Evolutionary conservation across 2,113 vertebrate species (phyloP), one percentile per base, ranked within the genome.

Genomic region (Tychaedon coryphoeus): DNA sequence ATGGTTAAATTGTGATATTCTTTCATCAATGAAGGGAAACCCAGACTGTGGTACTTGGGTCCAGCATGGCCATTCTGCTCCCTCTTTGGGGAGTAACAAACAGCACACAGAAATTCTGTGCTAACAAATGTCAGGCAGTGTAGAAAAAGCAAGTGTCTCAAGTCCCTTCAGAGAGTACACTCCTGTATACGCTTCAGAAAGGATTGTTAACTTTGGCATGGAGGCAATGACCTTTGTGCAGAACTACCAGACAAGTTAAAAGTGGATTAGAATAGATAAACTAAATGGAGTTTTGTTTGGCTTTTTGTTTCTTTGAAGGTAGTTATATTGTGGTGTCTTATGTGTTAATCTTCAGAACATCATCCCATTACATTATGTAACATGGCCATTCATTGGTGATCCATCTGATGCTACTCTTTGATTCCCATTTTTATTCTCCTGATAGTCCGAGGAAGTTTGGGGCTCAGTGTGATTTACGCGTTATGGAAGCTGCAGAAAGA

Each of bases 401-500:
- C 71, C 7, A 0, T 72, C 51, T 64, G 25, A 62, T 42, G 48
- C 1, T 56, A 31, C 15, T 87, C 42, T 77, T 48, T 66, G 48
- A 43, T 80, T 95, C 22, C 15, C 12, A 6, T 66, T 94, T 80
- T 85, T 84, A 31, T 71, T 97, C 50, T 96, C 83, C 22, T 56
- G 40, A 50, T 94, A 99, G 99, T 99, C 50, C 97, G 99, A 92
- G 99, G 98, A 7, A 97, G 98, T 58, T 87, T 99, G 48, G 99
- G 99, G 4, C 86, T 98, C 6, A 98, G 97, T 5, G 98, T 99
- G 47, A 96, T 99, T 19, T 97, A 86, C 19, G 96, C 98, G 0
- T 97, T 99, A 23, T 99, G 99, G 99, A 97, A 93, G n/a, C 93
- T 99, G 93, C 99, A 99, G 60, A 98, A 89, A 94, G 99, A 99